Conservation (phyloP, 1,140 invertebrate species). For the Macrosteles quadrilineatus region DNA sequence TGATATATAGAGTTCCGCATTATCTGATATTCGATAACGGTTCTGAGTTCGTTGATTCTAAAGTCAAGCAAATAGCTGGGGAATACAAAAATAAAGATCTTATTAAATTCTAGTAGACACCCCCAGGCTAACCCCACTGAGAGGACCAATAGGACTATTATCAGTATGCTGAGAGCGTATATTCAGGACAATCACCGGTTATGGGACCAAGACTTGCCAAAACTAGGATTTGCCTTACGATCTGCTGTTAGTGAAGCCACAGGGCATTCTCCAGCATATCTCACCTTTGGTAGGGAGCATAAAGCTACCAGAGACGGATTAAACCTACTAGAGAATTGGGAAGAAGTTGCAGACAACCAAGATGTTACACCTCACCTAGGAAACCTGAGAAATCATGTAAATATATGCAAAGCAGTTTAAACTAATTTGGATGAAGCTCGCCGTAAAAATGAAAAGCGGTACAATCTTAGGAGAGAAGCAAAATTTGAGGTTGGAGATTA, state of each 20-base stretch:
- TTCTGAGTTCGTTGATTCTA: not conserved
- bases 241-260: not conserved
- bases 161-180: too few species aligned
- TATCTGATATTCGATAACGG: not conserved
- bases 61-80: not conserved
- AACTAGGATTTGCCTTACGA: too few species aligned
- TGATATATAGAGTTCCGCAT: not conserved
- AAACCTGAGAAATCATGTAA: too few species aligned
- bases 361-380: too few species aligned
- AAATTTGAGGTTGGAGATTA: not conserved
- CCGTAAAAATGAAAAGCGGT: not conserved
- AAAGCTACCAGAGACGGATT: not conserved
- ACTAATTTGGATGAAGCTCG: not conserved
- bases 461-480: not conserved
- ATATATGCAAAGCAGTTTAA: not conserved
- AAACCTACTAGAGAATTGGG: not conserved
- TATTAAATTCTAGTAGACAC: not conserved
- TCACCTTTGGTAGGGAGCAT: not conserved
- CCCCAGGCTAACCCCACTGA: not conserved
- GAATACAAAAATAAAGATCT: not conserved
- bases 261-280: too few species aligned
- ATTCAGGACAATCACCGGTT: not conserved
- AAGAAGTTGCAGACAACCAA: too few species aligned
- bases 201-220: too few species aligned
- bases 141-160: too few species aligned